Evolutionary conservation across 2,113 vertebrate genomes (phyloP).

Genomic region (Pao palembangensis): DNA sequence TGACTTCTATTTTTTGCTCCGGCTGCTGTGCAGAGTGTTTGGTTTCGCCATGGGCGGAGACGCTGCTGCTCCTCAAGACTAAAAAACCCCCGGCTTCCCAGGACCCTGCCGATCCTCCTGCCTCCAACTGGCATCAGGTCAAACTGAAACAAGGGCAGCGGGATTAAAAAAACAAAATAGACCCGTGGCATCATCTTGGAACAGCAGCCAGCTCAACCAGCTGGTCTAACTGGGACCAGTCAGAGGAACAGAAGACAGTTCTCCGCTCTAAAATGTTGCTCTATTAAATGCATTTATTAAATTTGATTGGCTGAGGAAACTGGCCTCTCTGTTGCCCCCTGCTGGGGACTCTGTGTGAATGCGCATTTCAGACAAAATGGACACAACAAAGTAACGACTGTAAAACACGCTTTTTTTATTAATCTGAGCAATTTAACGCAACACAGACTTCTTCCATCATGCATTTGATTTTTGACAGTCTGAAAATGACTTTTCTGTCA

Average conservation of each 20-base stretch:
- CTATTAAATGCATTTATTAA: too few species aligned
- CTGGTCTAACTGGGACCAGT: background rate
- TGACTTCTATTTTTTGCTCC: slow-evolving; percentile 75
- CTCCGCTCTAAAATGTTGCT: background rate
- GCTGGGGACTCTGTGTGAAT: slow-evolving; percentile 11
- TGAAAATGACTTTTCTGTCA: too few species aligned
- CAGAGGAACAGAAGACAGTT: background rate
- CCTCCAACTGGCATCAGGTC: slow-evolving; percentile 17
- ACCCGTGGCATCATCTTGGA: slow-evolving; percentile 54
- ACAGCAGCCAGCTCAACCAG: slow-evolving; percentile 12
- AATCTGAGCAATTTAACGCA: slow-evolving; percentile 26
- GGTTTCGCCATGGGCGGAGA: slow-evolving; percentile 54
- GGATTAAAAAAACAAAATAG: slow-evolving; percentile 59
- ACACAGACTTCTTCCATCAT: slow-evolving; percentile 16
- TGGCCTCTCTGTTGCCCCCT: slow-evolving; percentile 17
- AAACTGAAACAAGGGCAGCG: slow-evolving; percentile 30
- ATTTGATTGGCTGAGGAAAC: too few species aligned
- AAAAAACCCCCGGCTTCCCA: slow-evolving; percentile 14
- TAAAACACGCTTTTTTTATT: slow-evolving; percentile 9
- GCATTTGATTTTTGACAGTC: background rate
- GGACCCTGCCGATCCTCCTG: background rate
- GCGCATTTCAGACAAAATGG: background rate
- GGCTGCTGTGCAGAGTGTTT: slow-evolving; percentile 56
- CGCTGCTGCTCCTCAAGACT: slow-evolving; percentile 42
- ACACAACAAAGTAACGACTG: slow-evolving; percentile 17